A percentile compares a stretch with the other conserved stretches of the same genome.
Evolutionary conservation across 2,113 vertebrate genomes (phyloP).

Genomic region (Lophura nycthemera): DNA sequence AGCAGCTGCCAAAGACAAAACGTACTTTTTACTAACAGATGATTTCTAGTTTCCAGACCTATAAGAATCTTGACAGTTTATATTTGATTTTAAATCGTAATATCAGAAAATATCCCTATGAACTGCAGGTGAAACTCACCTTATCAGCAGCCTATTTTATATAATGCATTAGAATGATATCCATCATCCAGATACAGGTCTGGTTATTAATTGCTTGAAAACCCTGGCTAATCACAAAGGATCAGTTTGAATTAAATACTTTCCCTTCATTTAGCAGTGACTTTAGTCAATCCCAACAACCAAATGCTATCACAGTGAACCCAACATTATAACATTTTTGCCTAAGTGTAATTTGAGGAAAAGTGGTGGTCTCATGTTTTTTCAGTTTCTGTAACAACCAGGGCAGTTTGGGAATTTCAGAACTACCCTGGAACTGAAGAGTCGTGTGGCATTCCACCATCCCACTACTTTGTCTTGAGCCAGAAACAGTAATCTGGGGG

Average conservation of each 20-base stretch:
- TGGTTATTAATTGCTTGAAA: not conserved
- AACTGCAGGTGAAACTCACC: not conserved
- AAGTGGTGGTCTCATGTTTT: not conserved
- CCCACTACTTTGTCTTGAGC: not conserved
- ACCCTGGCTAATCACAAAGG: not conserved
- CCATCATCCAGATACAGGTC: not conserved
- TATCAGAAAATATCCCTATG: not conserved
- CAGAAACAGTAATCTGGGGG: fast-evolving
- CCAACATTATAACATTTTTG: not conserved
- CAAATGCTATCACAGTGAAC: not conserved
- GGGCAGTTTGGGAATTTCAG: not conserved
- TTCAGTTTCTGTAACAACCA: not conserved
- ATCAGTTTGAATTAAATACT: not conserved
- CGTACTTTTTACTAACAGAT: not conserved
- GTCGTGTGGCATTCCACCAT: fast-evolving
- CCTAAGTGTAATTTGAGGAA: not conserved
- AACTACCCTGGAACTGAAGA: not conserved
- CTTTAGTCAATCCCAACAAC: not conserved
- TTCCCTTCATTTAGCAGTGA: not conserved
- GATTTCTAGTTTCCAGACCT: slow-evolving; percentile 32
- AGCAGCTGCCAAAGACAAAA: slow-evolving; percentile 25
- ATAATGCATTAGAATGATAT: not conserved
- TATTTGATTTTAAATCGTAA: not conserved
- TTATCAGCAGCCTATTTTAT: not conserved
- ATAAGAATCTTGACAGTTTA: not conserved